Base-by-base conservation (phyloP, 2,113 vertebrate species). In the Prunella fulvescens region DNA sequence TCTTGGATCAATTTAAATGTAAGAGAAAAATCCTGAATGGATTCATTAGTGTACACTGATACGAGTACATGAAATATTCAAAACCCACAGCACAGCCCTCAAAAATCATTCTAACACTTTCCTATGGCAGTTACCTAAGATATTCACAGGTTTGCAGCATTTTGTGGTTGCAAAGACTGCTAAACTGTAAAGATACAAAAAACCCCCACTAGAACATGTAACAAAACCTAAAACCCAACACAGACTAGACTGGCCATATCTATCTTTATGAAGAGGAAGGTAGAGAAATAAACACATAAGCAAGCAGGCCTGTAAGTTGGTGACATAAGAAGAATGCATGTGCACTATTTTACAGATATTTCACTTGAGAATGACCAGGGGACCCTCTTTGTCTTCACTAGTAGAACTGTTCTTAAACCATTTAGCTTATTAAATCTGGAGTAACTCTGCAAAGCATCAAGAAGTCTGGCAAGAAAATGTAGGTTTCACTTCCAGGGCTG, bases 151-250 rank as follows among this genome's bases (percentile, higher is more conserved):
- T 54, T 58, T 77, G 71, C 53, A 53, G 29, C 23, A 48, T 35
- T 62, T 47, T 66, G 31, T 39, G 35, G 45, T 66, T 81, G 44
- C n/a, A 66, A 74, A 71, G 47, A 42, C 9, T 8, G 5, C n/a
- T 39, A 85, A 11, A 78, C 2, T 1, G 3, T 23, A 85, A 87
- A 58, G 14, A 33, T 19, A 76, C 5, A 54, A 35, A 66, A 72
- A 4, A 61, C 17, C 0, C 18, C 72, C 42, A 6, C 1, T 42
- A 33, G 26, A 89, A 29, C 4, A 1, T n/a, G 3, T 9, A 60
- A 58, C 11, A 61, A 76, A 91, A 81, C n/a, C 8, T 71, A 70
- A 81, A 84, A 37, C 0, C 3, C 35, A 61, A 23, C 7, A 35
- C 10, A 53, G 42, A 84, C 65, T 56, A 50, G 51, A 84, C 54